Evolutionary conservation across 2,888 invertebrate genomes (phyloP).

Genomic region (Morinoia aosen): DNA sequence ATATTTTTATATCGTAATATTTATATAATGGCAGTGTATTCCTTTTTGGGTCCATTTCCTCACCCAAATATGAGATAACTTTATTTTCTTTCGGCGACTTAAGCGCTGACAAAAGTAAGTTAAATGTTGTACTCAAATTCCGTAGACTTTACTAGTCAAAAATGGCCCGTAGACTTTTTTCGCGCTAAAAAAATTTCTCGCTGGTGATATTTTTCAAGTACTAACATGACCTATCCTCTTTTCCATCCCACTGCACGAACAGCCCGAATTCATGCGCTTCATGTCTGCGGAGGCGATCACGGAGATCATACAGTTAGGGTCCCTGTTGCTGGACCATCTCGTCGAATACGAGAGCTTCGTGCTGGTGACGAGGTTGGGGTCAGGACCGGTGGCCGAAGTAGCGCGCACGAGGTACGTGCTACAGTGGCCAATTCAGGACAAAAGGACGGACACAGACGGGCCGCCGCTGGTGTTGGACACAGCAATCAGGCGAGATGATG

Average conservation of each 20-base stretch:
- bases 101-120: neutral
- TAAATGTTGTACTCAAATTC: neutral
- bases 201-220: neutral
- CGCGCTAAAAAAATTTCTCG: neutral
- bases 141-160: neutral
- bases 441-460: neutral
- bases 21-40: no score
- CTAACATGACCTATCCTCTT: neutral
- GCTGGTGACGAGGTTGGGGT: neutral
- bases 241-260: neutral
- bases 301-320: neutral
- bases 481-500: neutral
- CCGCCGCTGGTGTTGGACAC: constrained; percentile 31
- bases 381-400: neutral
- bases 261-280: constrained; percentile 38
- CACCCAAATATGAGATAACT: neutral
- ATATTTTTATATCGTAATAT: no score
- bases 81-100: neutral
- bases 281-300: neutral
- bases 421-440: neutral
- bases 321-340: constrained; percentile 9
- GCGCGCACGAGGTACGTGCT: neutral
- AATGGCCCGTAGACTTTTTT: neutral
- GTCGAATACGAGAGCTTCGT: constrained; percentile 42
- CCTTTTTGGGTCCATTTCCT: neutral